Base-by-base conservation (phyloP, 35 echinoderm and acorn worm genomes). In the Hemicentrotus pulcherrimus region DNA sequence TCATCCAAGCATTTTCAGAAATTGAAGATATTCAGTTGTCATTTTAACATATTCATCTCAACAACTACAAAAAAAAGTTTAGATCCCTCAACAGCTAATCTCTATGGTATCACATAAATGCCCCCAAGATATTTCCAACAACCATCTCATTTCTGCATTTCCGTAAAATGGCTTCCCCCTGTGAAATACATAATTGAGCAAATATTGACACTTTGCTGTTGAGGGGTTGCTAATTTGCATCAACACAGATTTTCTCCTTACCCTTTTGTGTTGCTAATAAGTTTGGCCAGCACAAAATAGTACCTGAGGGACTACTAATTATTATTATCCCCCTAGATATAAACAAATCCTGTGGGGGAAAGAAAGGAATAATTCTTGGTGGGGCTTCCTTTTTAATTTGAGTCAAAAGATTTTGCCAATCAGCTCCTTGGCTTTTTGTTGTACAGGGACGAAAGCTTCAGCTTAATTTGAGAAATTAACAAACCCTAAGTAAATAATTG, bases 401-500 rank as follows among this genome's bases (percentile, higher is more conserved):
- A 28, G 7, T 15, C 4, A 78, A 78, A n/a, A 78, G 65, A 78
- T 28, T 78, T 78, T 24, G 65, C 65, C 8, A 78, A 78, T n/a
- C 19, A 78, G 22, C 65, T 78, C 65, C n/a, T 78, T n/a, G n/a
- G n/a, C n/a, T n/a, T 78, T 28, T 78, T 28, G 19, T 78, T 78
- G 19, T 78, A 78, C 65, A 78, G 24, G 50, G 50, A 14, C 35
- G 10, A 55, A 55, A 55, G 65, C 65, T 78, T n/a, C 65, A 78
- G 65, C 28, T 78, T 18, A 78, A n/a, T 78, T 78, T 7, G 65
- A 78, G 8, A 78, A 78, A 78, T 78, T 78, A 78, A n/a, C 65
- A 78, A 78, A 78, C 65, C 65, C 18, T 78, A 78, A 78, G 65
- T 78, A 78, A 78, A n/a, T 78, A n/a, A 78, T 78, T 78, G 65